Evolutionary conservation across 2,888 invertebrate genomes (phyloP).

Genomic region (Andrena flavipes): DNA sequence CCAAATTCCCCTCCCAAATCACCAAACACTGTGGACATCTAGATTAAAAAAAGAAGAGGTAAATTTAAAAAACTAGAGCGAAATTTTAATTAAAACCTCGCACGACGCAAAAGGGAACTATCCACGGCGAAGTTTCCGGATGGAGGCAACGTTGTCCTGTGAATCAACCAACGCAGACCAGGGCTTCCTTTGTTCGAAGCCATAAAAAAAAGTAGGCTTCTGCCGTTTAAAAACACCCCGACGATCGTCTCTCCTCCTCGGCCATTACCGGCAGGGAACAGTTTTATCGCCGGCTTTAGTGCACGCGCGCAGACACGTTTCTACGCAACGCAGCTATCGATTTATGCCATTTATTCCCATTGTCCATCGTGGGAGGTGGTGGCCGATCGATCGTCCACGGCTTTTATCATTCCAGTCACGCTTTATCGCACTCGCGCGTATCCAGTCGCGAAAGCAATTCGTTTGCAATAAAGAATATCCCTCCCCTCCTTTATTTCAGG

Average conservation of each 20-base stretch:
- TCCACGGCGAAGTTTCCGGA: background rate
- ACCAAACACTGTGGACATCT: background rate
- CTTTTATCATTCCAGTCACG: slow-evolving; percentile 45
- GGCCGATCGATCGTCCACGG: background rate
- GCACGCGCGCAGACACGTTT: too few species aligned
- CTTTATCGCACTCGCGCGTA: slow-evolving; percentile 43
- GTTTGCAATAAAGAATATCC: slow-evolving; percentile 37
- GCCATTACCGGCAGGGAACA: background rate
- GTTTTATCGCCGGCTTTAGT: slow-evolving; percentile 5
- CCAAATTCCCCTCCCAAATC: background rate
- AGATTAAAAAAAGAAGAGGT: background rate
- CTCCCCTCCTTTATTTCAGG: background rate
- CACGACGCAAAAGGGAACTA: background rate
- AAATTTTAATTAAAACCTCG: slow-evolving; percentile 35
- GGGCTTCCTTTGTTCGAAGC: background rate
- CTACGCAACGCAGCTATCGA: too few species aligned
- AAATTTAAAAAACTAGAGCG: too few species aligned
- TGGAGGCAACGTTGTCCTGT: background rate
- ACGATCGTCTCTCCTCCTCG: background rate
- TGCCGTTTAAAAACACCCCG: slow-evolving; percentile 5
- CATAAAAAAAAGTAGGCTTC: background rate
- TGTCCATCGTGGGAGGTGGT: slow-evolving; percentile 8
- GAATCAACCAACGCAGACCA: background rate
- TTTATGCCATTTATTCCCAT: background rate
- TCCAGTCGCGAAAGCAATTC: slow-evolving; percentile 31